Conservation (phyloP, 2,888 invertebrate genomes). For the Acanthopleura granulata region DNA sequence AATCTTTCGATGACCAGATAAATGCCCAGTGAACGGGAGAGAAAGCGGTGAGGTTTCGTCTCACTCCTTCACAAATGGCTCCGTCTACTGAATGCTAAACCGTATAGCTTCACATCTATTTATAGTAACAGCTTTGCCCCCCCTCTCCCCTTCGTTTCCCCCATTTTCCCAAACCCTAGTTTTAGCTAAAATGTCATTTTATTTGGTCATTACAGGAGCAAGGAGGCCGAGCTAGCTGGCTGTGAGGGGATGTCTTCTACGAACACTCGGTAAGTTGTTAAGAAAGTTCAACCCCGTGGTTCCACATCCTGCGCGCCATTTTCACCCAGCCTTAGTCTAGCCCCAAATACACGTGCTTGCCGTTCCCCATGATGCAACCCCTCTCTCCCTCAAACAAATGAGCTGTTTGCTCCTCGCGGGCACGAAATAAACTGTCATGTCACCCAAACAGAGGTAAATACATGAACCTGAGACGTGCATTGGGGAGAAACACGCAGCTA, state of each 20-base stretch:
- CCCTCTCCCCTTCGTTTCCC: too few species aligned
- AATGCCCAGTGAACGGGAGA: neutral
- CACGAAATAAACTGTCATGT: constrained; percentile 16
- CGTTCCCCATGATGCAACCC: neutral
- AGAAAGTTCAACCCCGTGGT: neutral
- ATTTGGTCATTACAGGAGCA: constrained; percentile 13
- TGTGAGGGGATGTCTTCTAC: constrained; percentile 11
- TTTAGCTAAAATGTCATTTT: constrained; percentile 15
- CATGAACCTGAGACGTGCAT: too few species aligned
- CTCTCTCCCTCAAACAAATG: neutral
- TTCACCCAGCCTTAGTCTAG: neutral
- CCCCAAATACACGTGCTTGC: neutral
- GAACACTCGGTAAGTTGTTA: constrained; percentile 14
- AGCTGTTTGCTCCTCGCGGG: neutral
- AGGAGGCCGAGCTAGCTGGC: constrained; percentile 6
- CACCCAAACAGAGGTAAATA: neutral
- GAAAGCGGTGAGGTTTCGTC: constrained; percentile 10
- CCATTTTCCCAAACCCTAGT: too few species aligned
- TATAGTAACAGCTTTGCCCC: neutral
- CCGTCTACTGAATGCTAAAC: neutral
- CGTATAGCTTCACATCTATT: neutral
- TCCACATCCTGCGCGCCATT: neutral
- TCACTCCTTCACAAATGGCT: too few species aligned
- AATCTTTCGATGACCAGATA: constrained; percentile 7
- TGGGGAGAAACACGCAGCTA: too few species aligned